These are phyloP conservation scores for Tuberolachnus salignus DNA, from an alignment of 2,888 invertebrate species.

Conservation along the genomic window DNA sequence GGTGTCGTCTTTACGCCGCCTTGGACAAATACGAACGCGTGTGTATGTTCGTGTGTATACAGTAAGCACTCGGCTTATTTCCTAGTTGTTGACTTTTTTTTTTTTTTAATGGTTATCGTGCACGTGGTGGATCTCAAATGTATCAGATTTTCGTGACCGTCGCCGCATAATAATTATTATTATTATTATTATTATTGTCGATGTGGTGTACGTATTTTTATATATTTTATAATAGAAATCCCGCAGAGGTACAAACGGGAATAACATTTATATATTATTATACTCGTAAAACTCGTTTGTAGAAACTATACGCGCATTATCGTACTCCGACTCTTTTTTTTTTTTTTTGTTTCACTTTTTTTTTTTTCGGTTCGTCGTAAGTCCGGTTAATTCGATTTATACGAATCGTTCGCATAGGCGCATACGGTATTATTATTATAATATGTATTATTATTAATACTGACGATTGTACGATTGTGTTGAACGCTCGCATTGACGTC, in stretches of 20 bases:
- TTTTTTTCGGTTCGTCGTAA: too few relatives aligned
- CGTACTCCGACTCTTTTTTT: neutral
- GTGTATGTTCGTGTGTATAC: too few relatives aligned
- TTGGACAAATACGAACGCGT: neutral
- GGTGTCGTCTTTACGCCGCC: neutral
- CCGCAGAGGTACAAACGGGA: neutral
- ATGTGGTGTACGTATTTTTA: neutral
- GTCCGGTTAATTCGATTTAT: too few relatives aligned
- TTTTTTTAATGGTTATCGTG: neutral
- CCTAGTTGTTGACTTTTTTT: too few relatives aligned
- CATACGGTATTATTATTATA: too few relatives aligned
- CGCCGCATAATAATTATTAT: neutral
- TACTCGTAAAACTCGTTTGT: constrained; percentile 23
- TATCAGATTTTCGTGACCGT: constrained; percentile 40
- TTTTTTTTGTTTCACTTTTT: too few relatives aligned
- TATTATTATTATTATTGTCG: neutral
- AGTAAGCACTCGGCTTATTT: too few relatives aligned
- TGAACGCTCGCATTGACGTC: too few relatives aligned
- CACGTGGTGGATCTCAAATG: neutral
- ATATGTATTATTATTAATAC: too few relatives aligned
- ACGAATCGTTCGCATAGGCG: too few relatives aligned
- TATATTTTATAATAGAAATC: neutral
- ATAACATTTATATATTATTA: too few relatives aligned
- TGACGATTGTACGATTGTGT: too few relatives aligned
- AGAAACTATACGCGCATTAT: neutral